phyloP scores from a whole-genome alignment of 2,888 invertebrate species.

The Steinernema carpocapsae region DNA sequence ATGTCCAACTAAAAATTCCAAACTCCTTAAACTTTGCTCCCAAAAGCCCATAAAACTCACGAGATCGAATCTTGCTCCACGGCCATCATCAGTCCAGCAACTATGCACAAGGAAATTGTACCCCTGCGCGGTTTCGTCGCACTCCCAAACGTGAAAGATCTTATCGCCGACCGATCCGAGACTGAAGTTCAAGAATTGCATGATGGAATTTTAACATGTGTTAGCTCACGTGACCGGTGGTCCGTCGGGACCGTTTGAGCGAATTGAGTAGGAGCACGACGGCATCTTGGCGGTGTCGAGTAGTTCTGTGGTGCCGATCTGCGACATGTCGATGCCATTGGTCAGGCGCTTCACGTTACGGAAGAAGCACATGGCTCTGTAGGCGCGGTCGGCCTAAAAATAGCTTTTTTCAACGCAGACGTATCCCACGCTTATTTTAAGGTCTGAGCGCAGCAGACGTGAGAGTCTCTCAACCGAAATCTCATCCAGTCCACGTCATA shows the following conservation, averaged over 20 bases:
- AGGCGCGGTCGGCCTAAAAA: slow-evolving; percentile 53
- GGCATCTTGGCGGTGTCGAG: slow-evolving; percentile 62
- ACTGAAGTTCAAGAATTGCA: slow-evolving; percentile 38
- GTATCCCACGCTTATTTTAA: too few species aligned
- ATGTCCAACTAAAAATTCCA: slow-evolving; percentile 53
- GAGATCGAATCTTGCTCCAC: slow-evolving; percentile 61
- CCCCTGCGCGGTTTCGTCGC: slow-evolving; percentile 58
- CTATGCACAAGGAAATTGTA: slow-evolving; percentile 60
- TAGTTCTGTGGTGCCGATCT: slow-evolving; percentile 56
- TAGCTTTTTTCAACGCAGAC: background rate
- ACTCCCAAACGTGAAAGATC: slow-evolving; percentile 66
- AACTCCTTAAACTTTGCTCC: background rate
- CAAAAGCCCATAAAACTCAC: slow-evolving; percentile 38
- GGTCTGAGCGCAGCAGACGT: too few species aligned
- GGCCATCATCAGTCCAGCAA: slow-evolving; percentile 65
- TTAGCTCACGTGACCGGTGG: slow-evolving; percentile 51
- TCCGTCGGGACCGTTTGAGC: slow-evolving; percentile 54
- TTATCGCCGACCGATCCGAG: slow-evolving; percentile 62
- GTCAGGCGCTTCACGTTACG: slow-evolving; percentile 61
- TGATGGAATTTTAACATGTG: background rate
- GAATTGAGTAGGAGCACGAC: slow-evolving; percentile 59
- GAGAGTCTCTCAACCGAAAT: too few species aligned
- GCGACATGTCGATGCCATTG: slow-evolving; percentile 58
- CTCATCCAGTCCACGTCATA: too few species aligned
- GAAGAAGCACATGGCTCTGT: slow-evolving; percentile 67